Evolutionary conservation across 2,888 invertebrate species (phyloP).

Genomic region (Lasioglossum malachurum): DNA sequence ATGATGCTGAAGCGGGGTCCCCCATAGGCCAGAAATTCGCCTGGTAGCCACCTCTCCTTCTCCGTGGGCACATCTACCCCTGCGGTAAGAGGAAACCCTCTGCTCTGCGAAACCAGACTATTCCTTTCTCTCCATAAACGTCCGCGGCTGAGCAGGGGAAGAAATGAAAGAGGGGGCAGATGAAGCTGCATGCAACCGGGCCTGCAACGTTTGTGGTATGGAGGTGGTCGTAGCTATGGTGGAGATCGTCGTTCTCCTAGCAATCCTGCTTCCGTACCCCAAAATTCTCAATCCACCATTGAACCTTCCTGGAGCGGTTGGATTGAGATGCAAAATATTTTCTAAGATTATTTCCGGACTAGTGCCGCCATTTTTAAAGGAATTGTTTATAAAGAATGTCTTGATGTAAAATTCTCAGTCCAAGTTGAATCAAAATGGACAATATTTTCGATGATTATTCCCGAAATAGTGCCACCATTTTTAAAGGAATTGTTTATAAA

Average conservation of each 20-base stretch:
- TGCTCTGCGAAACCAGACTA: slow-evolving; percentile 67
- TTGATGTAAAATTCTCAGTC: not conserved
- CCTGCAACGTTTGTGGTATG: slow-evolving; percentile 45
- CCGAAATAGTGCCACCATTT: no score
- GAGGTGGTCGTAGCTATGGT: slow-evolving; percentile 46
- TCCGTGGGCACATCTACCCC: slow-evolving; percentile 28
- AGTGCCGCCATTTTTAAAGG: no score
- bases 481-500: no score
- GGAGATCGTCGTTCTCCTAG: slow-evolving; percentile 75
- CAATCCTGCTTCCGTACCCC: not conserved
- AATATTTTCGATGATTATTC: not conserved
- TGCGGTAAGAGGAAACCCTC: slow-evolving; percentile 56
- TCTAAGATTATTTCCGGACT: no score
- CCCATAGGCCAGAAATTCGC: slow-evolving; percentile 67
- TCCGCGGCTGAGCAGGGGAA: slow-evolving; percentile 13
- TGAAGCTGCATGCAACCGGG: slow-evolving; percentile 60
- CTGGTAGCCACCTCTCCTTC: slow-evolving; percentile 31
- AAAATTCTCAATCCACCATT: not conserved
- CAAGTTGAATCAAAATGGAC: not conserved
- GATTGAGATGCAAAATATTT: not conserved
- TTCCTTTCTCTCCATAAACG: slow-evolving; percentile 45
- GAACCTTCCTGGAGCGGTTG: not conserved
- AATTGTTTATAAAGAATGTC: no score
- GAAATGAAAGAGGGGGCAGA: not conserved
- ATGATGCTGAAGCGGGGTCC: slow-evolving; percentile 66